Conservation (phyloP, 1,140 invertebrate genomes). For the Acyrthosiphon pisum region DNA sequence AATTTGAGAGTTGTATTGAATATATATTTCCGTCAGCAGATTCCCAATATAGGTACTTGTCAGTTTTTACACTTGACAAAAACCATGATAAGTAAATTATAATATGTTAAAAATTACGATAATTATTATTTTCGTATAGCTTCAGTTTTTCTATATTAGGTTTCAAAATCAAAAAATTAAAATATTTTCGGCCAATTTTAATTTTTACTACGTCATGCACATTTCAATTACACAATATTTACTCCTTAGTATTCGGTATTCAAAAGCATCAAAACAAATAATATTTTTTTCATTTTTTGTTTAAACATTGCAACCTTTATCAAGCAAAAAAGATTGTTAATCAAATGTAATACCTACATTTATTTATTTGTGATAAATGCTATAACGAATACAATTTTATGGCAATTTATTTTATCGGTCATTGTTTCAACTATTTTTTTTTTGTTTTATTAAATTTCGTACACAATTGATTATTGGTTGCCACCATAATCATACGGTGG, state of each 20-base stretch:
- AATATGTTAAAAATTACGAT: not conserved
- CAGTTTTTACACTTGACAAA: not conserved
- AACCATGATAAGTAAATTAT: not conserved
- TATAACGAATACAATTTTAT: not conserved
- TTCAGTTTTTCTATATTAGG: too few species aligned
- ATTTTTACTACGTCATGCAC: not conserved
- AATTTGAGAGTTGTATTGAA: not conserved
- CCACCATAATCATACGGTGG: not conserved
- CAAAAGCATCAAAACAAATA: not conserved
- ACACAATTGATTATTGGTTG: too few species aligned
- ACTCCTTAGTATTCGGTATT: not conserved
- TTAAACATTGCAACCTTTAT: not conserved
- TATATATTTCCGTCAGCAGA: not conserved
- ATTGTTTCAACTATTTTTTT: not conserved
- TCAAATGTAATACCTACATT: not conserved
- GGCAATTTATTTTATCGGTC: not conserved
- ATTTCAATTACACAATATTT: not conserved
- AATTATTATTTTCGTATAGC: too few species aligned
- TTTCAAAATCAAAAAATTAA: not conserved
- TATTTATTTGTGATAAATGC: not conserved
- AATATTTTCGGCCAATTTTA: not conserved
- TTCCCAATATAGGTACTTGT: not conserved
- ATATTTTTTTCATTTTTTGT: not conserved
- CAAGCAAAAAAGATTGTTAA: not conserved
- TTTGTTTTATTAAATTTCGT: not conserved